A percentile compares a stretch with the other conserved stretches of the same genome.
Conservation (phyloP, 2,113 vertebrate genomes). For the Cinclus cinclus region DNA sequence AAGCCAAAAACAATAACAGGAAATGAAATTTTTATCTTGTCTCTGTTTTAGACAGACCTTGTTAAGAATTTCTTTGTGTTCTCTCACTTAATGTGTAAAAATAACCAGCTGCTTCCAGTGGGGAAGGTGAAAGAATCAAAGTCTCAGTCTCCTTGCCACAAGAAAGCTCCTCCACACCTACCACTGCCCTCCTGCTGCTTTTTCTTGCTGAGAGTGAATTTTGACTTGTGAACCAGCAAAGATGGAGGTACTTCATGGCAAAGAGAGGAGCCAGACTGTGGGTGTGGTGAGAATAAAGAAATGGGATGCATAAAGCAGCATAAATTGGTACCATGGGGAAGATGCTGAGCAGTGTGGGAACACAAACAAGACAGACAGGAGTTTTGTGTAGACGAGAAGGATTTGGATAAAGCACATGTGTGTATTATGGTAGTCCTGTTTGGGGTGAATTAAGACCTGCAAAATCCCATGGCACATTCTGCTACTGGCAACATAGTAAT, state of each 20-base stretch:
- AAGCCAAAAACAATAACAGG: background rate
- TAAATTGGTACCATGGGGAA: background rate
- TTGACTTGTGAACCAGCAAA: background rate
- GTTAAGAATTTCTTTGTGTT: background rate
- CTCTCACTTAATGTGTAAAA: background rate
- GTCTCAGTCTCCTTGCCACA: background rate
- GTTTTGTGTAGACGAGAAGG: background rate
- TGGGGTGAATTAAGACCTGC: background rate
- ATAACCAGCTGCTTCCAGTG: background rate
- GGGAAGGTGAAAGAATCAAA: background rate
- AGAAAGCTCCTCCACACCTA: background rate
- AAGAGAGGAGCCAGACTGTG: background rate
- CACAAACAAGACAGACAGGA: background rate
- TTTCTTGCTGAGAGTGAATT: background rate
- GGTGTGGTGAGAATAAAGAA: background rate
- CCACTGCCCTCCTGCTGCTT: background rate
- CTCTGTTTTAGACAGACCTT: background rate
- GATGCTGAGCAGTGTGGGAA: background rate
- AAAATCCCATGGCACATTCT: background rate
- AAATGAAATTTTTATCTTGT: background rate
- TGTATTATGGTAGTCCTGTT: background rate
- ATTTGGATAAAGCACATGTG: background rate
- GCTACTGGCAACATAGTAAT: background rate
- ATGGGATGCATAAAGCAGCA: background rate
- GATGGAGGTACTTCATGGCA: background rate